Evolutionary conservation across 1,140 invertebrate species (phyloP).

Genomic region (Aphaenogaster floridana): DNA sequence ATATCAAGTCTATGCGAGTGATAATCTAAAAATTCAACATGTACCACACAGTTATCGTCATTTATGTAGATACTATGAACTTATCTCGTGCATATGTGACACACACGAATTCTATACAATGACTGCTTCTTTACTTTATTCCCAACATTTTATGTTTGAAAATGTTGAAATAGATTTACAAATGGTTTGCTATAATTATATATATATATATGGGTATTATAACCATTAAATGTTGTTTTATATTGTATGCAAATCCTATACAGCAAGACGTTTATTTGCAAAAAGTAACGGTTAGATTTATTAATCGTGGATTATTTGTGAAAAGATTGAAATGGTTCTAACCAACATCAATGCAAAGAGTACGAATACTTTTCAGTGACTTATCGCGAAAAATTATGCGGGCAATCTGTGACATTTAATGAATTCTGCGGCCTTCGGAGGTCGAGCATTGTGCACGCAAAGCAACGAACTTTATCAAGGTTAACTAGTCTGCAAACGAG

Average conservation of each 20-base stretch:
- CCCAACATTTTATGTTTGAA: no score
- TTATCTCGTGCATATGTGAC: background rate
- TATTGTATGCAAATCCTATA: no score
- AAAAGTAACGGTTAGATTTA: no score
- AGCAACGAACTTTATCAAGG: conserved; percentile 75
- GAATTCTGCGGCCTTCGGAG: conserved; percentile 70
- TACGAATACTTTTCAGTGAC: conserved; percentile 6
- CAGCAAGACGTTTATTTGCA: no score
- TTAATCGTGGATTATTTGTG: no score
- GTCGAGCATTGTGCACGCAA: conserved; percentile 67
- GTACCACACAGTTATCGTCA: background rate
- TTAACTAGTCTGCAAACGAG: conserved; percentile 42
- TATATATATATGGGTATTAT: no score
- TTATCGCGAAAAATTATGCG: conserved; percentile 59
- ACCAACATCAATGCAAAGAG: background rate
- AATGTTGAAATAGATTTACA: no score
- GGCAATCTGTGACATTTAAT: conserved; percentile 60
- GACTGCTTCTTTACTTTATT: no score
- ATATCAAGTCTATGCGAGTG: background rate
- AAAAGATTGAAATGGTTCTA: background rate
- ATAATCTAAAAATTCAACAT: background rate
- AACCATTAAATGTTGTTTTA: no score
- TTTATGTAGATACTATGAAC: background rate
- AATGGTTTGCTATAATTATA: no score
- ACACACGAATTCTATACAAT: no score